Percentiles rank a stretch among this genome's conserved stretches.
These are phyloP conservation scores for Nothobranchius kuhntae DNA, from an alignment of 2,113 vertebrate species.

Conservation along the genomic window DNA sequence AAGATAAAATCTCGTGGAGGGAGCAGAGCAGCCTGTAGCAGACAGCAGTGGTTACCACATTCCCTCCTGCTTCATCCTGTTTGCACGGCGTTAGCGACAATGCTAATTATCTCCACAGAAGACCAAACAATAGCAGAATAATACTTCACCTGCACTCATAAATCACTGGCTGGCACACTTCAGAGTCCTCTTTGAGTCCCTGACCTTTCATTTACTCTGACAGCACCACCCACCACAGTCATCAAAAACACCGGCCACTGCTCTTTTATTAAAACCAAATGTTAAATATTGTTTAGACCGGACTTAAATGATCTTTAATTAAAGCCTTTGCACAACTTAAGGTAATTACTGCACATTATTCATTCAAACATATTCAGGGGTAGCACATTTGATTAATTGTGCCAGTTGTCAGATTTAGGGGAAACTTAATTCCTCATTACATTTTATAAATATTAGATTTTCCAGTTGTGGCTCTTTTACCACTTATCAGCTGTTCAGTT, in stretches of 20 bases:
- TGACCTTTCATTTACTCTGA: slow-evolving; percentile 31
- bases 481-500: slow-evolving; percentile 5
- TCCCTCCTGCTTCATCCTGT: slow-evolving; percentile 13
- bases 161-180: slow-evolving; percentile 24
- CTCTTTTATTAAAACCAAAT: slow-evolving; percentile 31
- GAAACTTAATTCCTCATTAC: slow-evolving; percentile 43
- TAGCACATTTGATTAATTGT: slow-evolving; percentile 57
- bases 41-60: slow-evolving; percentile 37
- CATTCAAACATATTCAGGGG: slow-evolving; percentile 35
- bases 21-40: slow-evolving; percentile 16
- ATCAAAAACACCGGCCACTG: slow-evolving; percentile 24
- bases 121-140: slow-evolving; percentile 36
- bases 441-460: slow-evolving; percentile 38
- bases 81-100: slow-evolving; percentile 9
- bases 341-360: slow-evolving; percentile 54
- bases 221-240: slow-evolving; percentile 4
- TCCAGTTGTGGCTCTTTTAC: slow-evolving; percentile 19
- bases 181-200: slow-evolving; percentile 9
- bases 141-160: slow-evolving; percentile 25
- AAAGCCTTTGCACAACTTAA: slow-evolving; percentile 28
- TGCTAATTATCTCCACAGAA: slow-evolving; percentile 39
- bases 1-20: slow-evolving; percentile 23
- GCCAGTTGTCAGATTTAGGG: slow-evolving; percentile 49
- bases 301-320: slow-evolving; percentile 28
- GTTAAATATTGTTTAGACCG: slow-evolving; percentile 36